phyloP scores from a whole-genome alignment of 2,888 invertebrate genomes.

The Scaptomyza polygonia region DNA sequence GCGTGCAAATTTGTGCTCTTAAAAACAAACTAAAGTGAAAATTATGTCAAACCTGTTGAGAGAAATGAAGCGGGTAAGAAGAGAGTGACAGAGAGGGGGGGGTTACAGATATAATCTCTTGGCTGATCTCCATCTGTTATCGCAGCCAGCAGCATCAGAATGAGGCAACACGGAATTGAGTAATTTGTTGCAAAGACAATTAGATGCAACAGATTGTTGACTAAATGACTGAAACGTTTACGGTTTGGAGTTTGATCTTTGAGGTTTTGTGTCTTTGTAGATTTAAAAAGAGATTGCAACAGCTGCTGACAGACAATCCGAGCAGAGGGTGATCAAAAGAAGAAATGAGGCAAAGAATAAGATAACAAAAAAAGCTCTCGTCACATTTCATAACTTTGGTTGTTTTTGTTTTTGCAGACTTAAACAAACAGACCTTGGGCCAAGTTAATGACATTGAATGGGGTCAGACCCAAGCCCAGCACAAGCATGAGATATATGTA shows the following conservation, averaged over 20 bases:
- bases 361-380: conserved; percentile 20
- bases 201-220: conserved; percentile 79
- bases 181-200: conserved; percentile 75
- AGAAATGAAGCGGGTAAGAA: conserved; percentile 4
- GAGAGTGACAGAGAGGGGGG: background rate
- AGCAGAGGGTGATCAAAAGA: conserved; percentile 26
- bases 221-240: conserved; percentile 73
- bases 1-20: conserved; percentile 72
- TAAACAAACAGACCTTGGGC: conserved; percentile 73
- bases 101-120: conserved; percentile 11
- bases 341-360: conserved; percentile 1
- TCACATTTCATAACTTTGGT: conserved; percentile 63
- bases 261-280: conserved; percentile 34
- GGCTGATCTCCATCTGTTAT: conserved; percentile 35
- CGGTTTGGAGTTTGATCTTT: conserved; percentile 20
- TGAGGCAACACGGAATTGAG: conserved; percentile 59
- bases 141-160: conserved; percentile 17
- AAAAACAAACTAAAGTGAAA: conserved; percentile 76
- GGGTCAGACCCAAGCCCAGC: conserved; percentile 58
- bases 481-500: conserved; percentile 25
- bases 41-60: conserved; percentile 77
- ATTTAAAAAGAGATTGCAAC: conserved; percentile 23
- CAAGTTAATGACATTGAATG: conserved; percentile 80
- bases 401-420: conserved; percentile 31
- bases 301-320: conserved; percentile 53